A percentile compares a stretch with the other conserved stretches of the same genome.
phyloP scores from a whole-genome alignment of 2,888 invertebrate species.

The Polia nebulosa region DNA sequence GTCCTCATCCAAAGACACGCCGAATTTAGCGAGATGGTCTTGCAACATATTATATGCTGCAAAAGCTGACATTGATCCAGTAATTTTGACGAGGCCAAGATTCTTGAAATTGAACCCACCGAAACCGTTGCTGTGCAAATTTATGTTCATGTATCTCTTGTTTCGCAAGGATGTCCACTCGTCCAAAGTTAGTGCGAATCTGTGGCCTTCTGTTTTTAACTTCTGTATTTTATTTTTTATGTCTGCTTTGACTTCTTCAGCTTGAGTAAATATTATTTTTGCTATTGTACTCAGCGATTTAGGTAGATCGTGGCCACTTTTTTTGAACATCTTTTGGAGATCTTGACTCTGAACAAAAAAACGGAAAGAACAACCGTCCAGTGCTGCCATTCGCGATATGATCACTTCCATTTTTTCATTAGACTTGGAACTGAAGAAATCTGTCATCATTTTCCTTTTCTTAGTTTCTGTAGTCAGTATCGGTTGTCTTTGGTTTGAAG shows the following conservation, averaged over 20 bases:
- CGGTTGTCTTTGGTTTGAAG: fast-evolving
- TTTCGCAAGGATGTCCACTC: neutral
- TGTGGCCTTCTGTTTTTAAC: neutral
- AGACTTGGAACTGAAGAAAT: neutral
- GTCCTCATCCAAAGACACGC: too few relatives aligned
- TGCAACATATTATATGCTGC: too few relatives aligned
- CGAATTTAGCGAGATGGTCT: too few relatives aligned
- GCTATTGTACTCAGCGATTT: too few relatives aligned
- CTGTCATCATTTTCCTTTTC: neutral
- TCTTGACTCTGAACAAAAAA: conserved; percentile 15
- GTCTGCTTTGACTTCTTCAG: neutral
- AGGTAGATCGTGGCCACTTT: conserved; percentile 8
- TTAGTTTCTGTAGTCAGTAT: neutral
- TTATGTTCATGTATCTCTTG: neutral
- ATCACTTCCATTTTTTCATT: neutral
- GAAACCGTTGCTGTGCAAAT: neutral
- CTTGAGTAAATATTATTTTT: neutral
- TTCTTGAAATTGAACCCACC: neutral
- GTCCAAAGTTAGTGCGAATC: neutral
- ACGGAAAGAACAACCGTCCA: neutral
- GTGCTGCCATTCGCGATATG: conserved; percentile 6
- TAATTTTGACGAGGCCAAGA: too few relatives aligned
- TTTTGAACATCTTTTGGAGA: neutral
- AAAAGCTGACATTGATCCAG: too few relatives aligned
- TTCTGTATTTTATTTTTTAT: neutral